Base-by-base conservation (phyloP, 2,888 invertebrate genomes). In the Drosophila kuntzei region DNA sequence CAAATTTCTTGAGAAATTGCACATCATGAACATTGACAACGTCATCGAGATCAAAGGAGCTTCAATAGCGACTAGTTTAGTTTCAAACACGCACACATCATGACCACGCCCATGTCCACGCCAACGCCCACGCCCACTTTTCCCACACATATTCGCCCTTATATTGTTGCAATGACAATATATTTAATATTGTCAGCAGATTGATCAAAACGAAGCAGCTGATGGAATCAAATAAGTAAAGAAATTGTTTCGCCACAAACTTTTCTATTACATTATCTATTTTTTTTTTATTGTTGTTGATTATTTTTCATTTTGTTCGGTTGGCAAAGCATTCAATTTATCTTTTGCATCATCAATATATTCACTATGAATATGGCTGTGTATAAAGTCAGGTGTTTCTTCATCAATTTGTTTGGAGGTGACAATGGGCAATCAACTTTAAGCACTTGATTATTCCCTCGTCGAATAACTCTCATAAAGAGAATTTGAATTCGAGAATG, bases 41-140 rank as follows among this genome's bases (percentile, higher is more conserved):
- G 69, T 80, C 86, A 78, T 82, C 69, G 71, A 70, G 88, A 83
- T 83, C 83, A 87, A 82, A 85, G 88, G 51, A 70, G 66, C 62
- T 69, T 58, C 54, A 54, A 62, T 49, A 44, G 54, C 62, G 71
- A 79, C 77, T 82, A 82, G 73, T 87, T 85, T 67, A 63, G 65
- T 64, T 65, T 63, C 44, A 61, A 36, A 49, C 57, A 72, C 63
- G 54, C 62, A 62, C 44, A 41, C 22, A 14, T 22, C 54, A 43
- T n/a, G 18, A 25, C 34, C 61, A 55, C 44, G 32, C 34, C 32
- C 14, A n/a, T n/a, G n/a, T n/a, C n/a, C n/a, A n/a, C n/a, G n/a
- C n/a, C n/a, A n/a, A n/a, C n/a, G n/a, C n/a, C n/a, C n/a, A n/a
- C n/a, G n/a, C n/a, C n/a, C 46, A 39, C 20, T 25, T 41, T 16